Conservation (phyloP, 2,113 vertebrate genomes). For the Hemibagrus wyckioides region DNA sequence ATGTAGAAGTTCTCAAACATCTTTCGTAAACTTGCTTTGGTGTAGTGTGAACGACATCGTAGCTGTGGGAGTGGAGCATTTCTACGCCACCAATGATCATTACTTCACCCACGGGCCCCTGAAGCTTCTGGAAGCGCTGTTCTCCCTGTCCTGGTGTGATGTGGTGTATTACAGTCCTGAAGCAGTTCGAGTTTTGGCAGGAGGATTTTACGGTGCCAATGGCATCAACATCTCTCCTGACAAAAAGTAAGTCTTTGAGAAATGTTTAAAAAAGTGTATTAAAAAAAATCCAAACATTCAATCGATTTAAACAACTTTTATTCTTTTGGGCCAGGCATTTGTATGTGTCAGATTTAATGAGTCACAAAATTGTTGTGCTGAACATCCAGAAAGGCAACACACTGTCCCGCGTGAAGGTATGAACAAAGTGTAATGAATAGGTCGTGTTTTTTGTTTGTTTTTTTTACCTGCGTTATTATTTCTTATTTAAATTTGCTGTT, state of each 20-base stretch:
- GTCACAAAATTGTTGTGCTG: constrained; percentile 77
- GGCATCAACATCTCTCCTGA: constrained; percentile 89
- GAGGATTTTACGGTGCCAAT: constrained; percentile 80
- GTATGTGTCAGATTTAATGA: constrained; percentile 78
- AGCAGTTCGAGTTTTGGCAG: constrained; percentile 83
- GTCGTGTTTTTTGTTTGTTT: background rate
- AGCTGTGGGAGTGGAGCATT: constrained; percentile 83
- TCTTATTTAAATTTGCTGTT: background rate
- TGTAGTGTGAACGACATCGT: constrained; percentile 88
- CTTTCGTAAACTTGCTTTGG: constrained; percentile 38
- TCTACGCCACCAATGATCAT: constrained; percentile 92
- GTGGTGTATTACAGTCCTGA: constrained; percentile 87
- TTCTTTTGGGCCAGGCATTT: constrained; percentile 73
- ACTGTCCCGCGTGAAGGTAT: constrained; percentile 84
- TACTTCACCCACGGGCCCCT: constrained; percentile 73
- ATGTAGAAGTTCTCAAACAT: background rate
- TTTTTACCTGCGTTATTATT: background rate
- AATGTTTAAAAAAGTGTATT: background rate
- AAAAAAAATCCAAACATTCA: background rate
- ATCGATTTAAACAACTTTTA: background rate
- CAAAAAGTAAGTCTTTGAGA: constrained; percentile 72
- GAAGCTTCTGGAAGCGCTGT: constrained; percentile 67
- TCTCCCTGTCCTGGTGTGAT: constrained; percentile 77
- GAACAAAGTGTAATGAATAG: background rate
- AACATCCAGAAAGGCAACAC: constrained; percentile 77